Base-by-base conservation (phyloP, 2,797 vertebrate species). In the Catharus ustulatus region DNA sequence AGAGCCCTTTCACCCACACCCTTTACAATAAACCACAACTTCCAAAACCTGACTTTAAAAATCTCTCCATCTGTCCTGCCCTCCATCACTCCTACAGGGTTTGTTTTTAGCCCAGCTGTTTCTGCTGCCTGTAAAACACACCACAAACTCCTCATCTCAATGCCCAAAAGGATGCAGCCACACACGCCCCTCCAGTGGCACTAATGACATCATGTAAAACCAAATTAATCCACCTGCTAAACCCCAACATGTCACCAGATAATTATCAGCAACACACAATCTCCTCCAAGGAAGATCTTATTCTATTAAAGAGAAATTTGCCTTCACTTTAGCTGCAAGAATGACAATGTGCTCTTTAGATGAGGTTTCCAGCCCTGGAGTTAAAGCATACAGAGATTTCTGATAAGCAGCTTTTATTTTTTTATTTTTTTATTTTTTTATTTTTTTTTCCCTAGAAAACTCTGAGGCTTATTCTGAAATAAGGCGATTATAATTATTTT, bases 191-290 rank as follows among this genome's bases (percentile, higher is more conserved):
- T 90, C 92, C 78, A 11, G 72, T 69, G 85, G 88, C 43, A 3
- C 84, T 95, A 96, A 95, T 84, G 94, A 76, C 84, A 24, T 80
- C 85, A 95, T 86, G 89, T 84, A 94, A 97, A 97, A 94, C 6
- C 22, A 97, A 97, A 97, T 97, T 92, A 98, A 97, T 97, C 96
- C 96, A 94, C 95, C 96, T 97, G 96, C 93, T 80, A 96, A 97
- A 96, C 88, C 96, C 96, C 93, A 91, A 94, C 96, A 76, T 94
- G 95, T 97, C 97, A 97, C 92, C 96, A 82, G 96, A 96, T 97
- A 96, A 96, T 96, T 96, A 97, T 96, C 97, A 79, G 88, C 54
- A 87, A 79, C 83, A 90, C 81, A 79, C 93, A 91, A 92, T 96
- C 87, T 86, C 94, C 96, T 97, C 94, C 75, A 72, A 97, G 96